Conservation (phyloP, 2,888 invertebrate species). For the Eristalinus sepulchralis region DNA sequence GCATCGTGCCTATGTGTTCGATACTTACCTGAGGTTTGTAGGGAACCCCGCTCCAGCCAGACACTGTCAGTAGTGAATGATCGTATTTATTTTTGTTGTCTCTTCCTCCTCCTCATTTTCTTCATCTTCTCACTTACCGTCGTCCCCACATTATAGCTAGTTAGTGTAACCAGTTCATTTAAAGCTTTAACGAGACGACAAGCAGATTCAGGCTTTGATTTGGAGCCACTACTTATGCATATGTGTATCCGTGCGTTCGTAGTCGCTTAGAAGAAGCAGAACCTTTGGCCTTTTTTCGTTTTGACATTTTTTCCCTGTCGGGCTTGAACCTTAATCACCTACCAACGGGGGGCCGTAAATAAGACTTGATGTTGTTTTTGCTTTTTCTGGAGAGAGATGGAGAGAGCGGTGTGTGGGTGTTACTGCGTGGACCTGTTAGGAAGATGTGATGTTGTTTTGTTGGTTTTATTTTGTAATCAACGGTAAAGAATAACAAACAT, state of each 20-base stretch:
- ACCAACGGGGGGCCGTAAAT: conserved; percentile 18
- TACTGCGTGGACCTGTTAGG: conserved; percentile 11
- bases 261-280: conserved; percentile 22
- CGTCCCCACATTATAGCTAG: conserved; percentile 30
- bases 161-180: conserved; percentile 69
- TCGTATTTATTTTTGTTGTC: conserved; percentile 40
- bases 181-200: conserved; percentile 63
- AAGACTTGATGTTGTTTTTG: conserved; percentile 43
- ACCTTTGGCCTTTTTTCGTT: conserved; percentile 43
- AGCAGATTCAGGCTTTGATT: conserved; percentile 54
- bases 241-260: conserved; percentile 6
- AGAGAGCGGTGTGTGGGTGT: conserved; percentile 45
- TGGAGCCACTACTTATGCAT: conserved; percentile 14
- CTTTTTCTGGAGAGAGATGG: background rate
- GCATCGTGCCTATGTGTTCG: conserved; percentile 2
- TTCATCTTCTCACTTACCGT: background rate
- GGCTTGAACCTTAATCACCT: conserved; percentile 54
- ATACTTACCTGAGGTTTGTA: conserved; percentile 39
- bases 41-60: conserved; percentile 23
- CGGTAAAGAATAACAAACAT: conserved; percentile 18
- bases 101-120: conserved; percentile 5
- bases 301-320: conserved; percentile 50
- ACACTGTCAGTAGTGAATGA: conserved; percentile 30
- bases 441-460: conserved; percentile 19
- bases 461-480: conserved; percentile 10